A percentile compares a stretch with the other conserved stretches of the same genome.
phyloP scores from a whole-genome alignment of 2,888 invertebrate species.

The Dicyrtoma fusca region DNA sequence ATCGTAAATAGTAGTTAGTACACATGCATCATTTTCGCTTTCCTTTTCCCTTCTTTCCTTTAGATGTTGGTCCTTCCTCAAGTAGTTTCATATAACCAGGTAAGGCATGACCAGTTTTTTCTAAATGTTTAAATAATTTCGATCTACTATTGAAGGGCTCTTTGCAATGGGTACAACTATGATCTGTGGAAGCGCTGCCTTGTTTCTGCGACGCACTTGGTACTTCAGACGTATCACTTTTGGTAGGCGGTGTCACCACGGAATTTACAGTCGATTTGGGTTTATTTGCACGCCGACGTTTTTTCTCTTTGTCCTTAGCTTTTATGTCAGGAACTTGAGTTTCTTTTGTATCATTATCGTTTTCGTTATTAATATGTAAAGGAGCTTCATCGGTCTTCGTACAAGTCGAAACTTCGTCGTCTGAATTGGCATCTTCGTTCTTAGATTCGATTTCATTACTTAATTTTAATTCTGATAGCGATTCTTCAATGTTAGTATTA shows the following conservation, averaged over 20 bases:
- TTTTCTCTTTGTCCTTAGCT: constrained; percentile 38
- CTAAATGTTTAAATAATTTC: constrained; percentile 50
- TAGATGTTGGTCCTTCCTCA: constrained; percentile 2
- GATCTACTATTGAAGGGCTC: constrained; percentile 44
- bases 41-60: neutral
- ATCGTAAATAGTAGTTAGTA: too few relatives aligned
- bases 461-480: too few relatives aligned
- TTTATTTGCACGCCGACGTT: constrained; percentile 45
- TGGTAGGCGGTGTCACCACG: neutral
- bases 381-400: too few relatives aligned
- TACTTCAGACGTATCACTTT: neutral
- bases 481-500: too few relatives aligned
- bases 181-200: neutral
- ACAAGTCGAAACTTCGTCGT: neutral
- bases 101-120: constrained; percentile 49
- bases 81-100: constrained; percentile 24
- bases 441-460: constrained; percentile 12
- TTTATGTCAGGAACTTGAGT: constrained; percentile 1
- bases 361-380: too few relatives aligned
- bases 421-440: neutral
- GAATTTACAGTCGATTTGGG: neutral
- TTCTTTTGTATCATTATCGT: too few relatives aligned
- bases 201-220: neutral
- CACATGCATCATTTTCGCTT: constrained; percentile 18
- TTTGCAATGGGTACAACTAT: constrained; percentile 44